Evolutionary conservation across 2,797 vertebrate species (phyloP).

Genomic region (Sarcoramphus papa): DNA sequence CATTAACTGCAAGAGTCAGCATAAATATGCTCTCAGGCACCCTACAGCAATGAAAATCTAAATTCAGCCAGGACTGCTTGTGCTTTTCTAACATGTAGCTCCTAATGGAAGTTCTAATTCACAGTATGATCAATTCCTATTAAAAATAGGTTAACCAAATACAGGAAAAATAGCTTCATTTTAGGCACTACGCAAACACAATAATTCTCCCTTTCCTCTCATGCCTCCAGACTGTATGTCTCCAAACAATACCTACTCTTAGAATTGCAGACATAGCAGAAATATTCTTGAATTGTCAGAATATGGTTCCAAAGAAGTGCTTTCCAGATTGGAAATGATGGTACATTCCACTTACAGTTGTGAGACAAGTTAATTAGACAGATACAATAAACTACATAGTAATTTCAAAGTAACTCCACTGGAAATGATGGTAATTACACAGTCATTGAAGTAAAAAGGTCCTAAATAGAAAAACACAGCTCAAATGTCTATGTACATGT

Average conservation of each 20-base stretch:
- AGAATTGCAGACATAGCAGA: constrained; percentile 2
- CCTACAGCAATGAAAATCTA: neutral
- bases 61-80: neutral
- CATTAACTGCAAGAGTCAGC: neutral
- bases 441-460: constrained; percentile 1
- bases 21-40: neutral
- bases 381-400: constrained; percentile 52
- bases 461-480: constrained; percentile 34
- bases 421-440: constrained; percentile 56
- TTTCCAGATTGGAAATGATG: constrained; percentile 46
- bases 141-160: constrained; percentile 16
- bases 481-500: neutral
- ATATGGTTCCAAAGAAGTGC: neutral
- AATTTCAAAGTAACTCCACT: constrained; percentile 59
- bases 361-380: constrained; percentile 71
- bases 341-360: constrained; percentile 51
- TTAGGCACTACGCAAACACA: neutral
- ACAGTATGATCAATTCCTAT: neutral
- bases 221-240: neutral
- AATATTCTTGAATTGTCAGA: constrained; percentile 28
- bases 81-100: neutral
- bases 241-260: neutral
- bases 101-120: constrained; percentile 3
- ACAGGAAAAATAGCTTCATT: constrained; percentile 12
- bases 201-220: neutral